Evolutionary conservation across 2,888 invertebrate species (phyloP), one percentile per base, ranked within the genome.

Genomic region (Sminthurinus aureus): DNA sequence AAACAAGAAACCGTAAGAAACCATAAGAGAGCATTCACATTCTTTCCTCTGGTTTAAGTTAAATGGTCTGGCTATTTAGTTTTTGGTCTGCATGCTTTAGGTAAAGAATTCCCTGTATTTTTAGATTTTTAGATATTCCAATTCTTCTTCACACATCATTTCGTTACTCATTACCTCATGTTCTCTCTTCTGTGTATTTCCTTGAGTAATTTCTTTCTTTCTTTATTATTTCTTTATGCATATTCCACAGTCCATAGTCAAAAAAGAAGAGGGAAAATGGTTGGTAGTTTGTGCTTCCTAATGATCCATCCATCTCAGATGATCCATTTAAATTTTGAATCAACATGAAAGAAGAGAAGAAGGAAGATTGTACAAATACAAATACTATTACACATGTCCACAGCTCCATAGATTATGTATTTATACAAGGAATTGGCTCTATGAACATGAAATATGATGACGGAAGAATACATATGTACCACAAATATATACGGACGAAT

Each of bases 131-230:
- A 75, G 24, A 66, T 22, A 64, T 82, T 80, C 81, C 74, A 78
- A 79, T 75, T 79, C 78, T 66, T 84, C 73, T 84, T 69, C 79
- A 84, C 84, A 84, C 77, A 77, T 84, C 81, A 73, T 76, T 66
- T 78, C 74, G 74, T 81, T 71, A 81, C 80, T 81, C 80, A 74
- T 81, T 81, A 81, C 71, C 20, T 52, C n/a, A 66, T 66, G 66
- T 73, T 73, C 2, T 3, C 74, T 74, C 13, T 74, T 18, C 26
- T 38, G 38, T 26, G 26, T 74, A 24, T 71, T 13, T 71, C 20
- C 26, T 38, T 12, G 13, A 50, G 24, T 74, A 20, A 20, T 50
- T 38, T 74, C 11, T 20, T 69, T 69, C 38, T 38, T 38, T 38
- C 38, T 38, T 38, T 38, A 38, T 38, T 38, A 38, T 38, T 38